These are phyloP conservation scores for Triplophysa bombifrons DNA, from an alignment of 2,797 vertebrate species.

Conservation along the genomic window DNA sequence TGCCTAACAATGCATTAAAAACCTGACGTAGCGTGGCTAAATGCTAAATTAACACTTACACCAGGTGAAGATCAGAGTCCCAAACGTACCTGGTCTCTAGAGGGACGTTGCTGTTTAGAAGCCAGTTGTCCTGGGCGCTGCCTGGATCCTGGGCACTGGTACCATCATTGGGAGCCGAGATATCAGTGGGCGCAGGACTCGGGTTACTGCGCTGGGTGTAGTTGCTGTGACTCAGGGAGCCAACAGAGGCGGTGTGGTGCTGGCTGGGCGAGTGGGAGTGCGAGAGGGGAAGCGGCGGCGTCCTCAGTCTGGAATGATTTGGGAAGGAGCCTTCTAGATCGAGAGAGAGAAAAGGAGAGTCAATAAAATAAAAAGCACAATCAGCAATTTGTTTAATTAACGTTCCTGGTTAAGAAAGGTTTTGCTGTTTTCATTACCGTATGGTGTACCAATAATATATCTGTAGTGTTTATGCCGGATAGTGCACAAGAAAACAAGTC, in stretches of 20 bases:
- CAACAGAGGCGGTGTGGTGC: conserved; percentile 90
- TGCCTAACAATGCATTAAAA: conserved; percentile 28
- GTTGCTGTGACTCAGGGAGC: conserved; percentile 92
- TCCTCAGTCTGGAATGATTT: conserved; percentile 91
- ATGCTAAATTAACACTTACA: background rate
- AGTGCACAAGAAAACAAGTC: conserved; percentile 8
- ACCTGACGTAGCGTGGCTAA: background rate
- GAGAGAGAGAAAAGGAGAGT: conserved; percentile 27
- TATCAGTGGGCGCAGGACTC: conserved; percentile 93
- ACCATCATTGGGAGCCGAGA: conserved; percentile 89
- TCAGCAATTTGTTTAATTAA: conserved; percentile 8
- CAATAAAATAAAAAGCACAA: conserved; percentile 8
- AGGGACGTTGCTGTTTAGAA: conserved; percentile 99
- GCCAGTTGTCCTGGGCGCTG: conserved; percentile 95
- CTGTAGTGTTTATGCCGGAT: background rate
- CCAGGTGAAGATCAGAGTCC: background rate
- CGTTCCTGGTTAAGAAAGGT: background rate
- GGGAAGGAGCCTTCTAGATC: conserved; percentile 82
- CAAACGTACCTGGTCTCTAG: conserved; percentile 92
- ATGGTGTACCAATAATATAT: background rate
- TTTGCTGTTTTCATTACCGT: conserved; percentile 22
- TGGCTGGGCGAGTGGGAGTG: conserved; percentile 92
- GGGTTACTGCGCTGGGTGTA: conserved; percentile 96
- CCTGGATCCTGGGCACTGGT: conserved; percentile 82
- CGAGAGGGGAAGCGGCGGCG: conserved; percentile 89